Conservation (phyloP, 2,888 invertebrate genomes). For the Papilio protenor region DNA sequence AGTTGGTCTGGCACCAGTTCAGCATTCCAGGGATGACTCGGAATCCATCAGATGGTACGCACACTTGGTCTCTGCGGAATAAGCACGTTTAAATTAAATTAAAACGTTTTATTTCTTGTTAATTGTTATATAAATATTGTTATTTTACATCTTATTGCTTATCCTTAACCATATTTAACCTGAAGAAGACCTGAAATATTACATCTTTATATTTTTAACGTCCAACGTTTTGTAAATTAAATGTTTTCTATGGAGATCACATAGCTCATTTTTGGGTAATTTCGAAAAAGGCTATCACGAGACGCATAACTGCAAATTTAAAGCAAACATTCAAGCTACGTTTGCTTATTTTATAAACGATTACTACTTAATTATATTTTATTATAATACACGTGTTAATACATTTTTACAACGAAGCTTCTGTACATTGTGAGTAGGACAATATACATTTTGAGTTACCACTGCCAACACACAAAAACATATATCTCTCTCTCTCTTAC, state of each 20-base stretch:
- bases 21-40: slow-evolving; percentile 89
- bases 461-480: not conserved
- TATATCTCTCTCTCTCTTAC: not conserved
- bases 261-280: not conserved
- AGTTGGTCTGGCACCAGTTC: slow-evolving; percentile 94
- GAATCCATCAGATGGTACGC: slow-evolving; percentile 87
- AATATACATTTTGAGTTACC: slow-evolving; percentile 32
- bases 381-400: slow-evolving; percentile 35
- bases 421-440: slow-evolving; percentile 29
- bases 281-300: not conserved
- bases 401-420: slow-evolving; percentile 32
- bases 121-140: not conserved
- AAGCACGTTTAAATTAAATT: not conserved
- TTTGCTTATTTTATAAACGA: not conserved
- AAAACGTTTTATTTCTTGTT: not conserved
- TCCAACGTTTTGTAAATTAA: not conserved
- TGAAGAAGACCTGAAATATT: not conserved
- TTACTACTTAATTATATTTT: not conserved
- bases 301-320: not conserved
- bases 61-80: slow-evolving; percentile 89
- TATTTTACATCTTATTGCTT: slow-evolving; percentile 17
- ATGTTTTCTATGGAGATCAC: not conserved
- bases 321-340: not conserved
- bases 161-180: not conserved
- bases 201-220: not conserved